Evolutionary conservation across 2,797 vertebrate genomes (phyloP).

Genomic region (Cyclura pinguis): DNA sequence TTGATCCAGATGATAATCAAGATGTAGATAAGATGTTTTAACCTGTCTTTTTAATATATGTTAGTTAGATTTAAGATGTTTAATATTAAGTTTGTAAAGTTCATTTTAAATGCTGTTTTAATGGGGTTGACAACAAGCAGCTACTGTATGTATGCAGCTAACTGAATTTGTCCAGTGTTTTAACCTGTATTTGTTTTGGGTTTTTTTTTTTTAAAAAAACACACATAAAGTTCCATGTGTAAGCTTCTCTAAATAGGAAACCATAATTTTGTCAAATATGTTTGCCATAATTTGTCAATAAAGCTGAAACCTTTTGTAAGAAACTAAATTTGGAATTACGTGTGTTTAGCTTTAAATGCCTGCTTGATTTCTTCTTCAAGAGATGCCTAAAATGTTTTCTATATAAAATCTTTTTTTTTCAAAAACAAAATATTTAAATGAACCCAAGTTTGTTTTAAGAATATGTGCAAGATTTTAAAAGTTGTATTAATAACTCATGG

Average conservation of each 20-base stretch:
- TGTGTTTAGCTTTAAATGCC: slow-evolving; percentile 91
- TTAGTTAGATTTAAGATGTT: slow-evolving; percentile 89
- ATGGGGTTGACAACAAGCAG: slow-evolving; percentile 88
- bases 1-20: slow-evolving; percentile 82
- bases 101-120: slow-evolving; percentile 90
- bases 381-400: slow-evolving; percentile 90
- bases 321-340: slow-evolving; percentile 90
- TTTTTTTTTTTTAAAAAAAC: slow-evolving; percentile 82
- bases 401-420: slow-evolving; percentile 81
- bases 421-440: slow-evolving; percentile 81
- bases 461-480: slow-evolving; percentile 91
- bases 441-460: slow-evolving; percentile 89
- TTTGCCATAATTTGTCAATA: slow-evolving; percentile 92
- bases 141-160: slow-evolving; percentile 95
- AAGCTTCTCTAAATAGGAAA: slow-evolving; percentile 98
- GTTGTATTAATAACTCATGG: slow-evolving; percentile 90
- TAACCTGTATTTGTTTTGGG: slow-evolving; percentile 96
- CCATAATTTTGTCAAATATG: slow-evolving; percentile 91
- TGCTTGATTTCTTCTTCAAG: slow-evolving; percentile 90
- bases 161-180: slow-evolving; percentile 97
- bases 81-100: slow-evolving; percentile 92
- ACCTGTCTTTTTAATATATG: slow-evolving; percentile 87
- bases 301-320: slow-evolving; percentile 90
- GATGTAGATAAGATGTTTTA: slow-evolving; percentile 91
- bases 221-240: slow-evolving; percentile 94